These are phyloP conservation scores for Suricata suricatta DNA, from an alignment of 2,113 vertebrate genomes.

Conservation along the genomic window DNA sequence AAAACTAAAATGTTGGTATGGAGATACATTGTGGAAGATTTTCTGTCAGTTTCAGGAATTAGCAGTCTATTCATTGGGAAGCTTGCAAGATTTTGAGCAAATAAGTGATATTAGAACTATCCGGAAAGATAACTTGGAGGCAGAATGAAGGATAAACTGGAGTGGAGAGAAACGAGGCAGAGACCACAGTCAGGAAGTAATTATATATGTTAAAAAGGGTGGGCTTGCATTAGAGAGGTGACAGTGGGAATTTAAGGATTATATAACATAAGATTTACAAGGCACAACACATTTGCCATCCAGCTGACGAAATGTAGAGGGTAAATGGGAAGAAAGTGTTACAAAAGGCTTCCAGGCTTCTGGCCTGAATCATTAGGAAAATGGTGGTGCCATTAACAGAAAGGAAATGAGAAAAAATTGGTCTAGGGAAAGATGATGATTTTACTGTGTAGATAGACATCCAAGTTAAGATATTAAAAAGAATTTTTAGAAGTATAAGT, in stretches of 20 bases:
- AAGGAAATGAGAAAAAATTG: neutral
- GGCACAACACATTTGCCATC: neutral
- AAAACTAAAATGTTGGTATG: neutral
- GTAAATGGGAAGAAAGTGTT: neutral
- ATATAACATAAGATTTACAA: neutral
- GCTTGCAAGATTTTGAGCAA: neutral
- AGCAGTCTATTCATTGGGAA: neutral
- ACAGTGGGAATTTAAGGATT: neutral
- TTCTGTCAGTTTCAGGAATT: neutral
- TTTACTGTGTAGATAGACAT: neutral
- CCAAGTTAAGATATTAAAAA: neutral
- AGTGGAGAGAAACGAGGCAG: neutral
- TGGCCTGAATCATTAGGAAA: neutral
- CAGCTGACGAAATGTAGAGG: neutral
- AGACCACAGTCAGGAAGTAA: neutral
- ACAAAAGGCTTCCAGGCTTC: neutral
- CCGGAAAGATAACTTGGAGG: neutral
- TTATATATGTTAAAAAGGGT: neutral
- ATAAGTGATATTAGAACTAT: neutral
- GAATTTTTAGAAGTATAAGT: neutral
- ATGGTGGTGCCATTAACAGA: neutral
- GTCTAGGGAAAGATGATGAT: neutral
- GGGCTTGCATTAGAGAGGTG: neutral
- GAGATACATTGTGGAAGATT: neutral
- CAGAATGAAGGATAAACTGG: neutral